phyloP scores from a whole-genome alignment of 2,113 vertebrate species.

The Tinamus guttatus region DNA sequence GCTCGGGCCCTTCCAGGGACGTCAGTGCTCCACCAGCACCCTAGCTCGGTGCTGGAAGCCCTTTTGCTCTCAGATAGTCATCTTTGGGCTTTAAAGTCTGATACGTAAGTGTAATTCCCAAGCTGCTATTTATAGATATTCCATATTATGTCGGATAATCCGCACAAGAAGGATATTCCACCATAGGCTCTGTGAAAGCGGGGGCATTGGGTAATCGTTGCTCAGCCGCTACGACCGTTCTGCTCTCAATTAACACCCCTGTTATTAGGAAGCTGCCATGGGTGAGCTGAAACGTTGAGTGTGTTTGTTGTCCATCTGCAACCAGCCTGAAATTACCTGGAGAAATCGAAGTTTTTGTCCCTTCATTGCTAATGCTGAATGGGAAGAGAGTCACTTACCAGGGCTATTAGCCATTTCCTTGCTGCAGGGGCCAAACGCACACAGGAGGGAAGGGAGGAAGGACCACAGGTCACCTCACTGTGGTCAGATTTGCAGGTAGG shows the following conservation, averaged over 20 bases:
- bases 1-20: fast-evolving
- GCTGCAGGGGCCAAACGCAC: not conserved
- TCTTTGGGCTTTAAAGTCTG: not conserved
- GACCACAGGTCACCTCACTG: not conserved
- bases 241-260: constrained; percentile 38
- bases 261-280: constrained; percentile 35
- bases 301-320: constrained; percentile 55
- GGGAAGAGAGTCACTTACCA: not conserved
- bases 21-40: fast-evolving
- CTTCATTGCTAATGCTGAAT: not conserved
- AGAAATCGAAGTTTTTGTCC: not conserved
- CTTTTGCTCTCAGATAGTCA: not conserved
- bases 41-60: not conserved
- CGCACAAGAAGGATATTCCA: not conserved
- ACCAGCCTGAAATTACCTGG: not conserved
- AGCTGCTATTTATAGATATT: not conserved
- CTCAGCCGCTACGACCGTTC: not conserved
- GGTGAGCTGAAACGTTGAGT: not conserved
- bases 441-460: not conserved
- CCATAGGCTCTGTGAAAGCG: not conserved
- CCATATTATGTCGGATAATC: not conserved
- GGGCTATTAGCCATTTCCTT: not conserved
- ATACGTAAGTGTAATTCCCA: not conserved
- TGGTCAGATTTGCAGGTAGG: not conserved
- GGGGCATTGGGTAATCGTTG: constrained; percentile 2